A percentile compares a stretch with the other conserved stretches of the same genome.
Evolutionary conservation across 2,797 vertebrate genomes (phyloP).

Genomic region (Dendrocincla fuliginosa): DNA sequence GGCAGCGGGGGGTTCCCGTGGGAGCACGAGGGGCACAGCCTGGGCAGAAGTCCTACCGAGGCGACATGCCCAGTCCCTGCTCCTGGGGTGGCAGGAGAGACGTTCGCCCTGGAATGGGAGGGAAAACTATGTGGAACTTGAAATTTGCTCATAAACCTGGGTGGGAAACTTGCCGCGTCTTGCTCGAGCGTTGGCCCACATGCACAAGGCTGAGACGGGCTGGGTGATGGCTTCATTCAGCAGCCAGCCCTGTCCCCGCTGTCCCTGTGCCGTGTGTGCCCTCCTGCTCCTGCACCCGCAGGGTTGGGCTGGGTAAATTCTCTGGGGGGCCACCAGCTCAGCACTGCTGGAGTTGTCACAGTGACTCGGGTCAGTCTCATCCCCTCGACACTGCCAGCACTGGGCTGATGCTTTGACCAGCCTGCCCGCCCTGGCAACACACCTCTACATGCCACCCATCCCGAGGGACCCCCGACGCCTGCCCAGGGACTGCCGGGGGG

Average conservation of each 20-base stretch:
- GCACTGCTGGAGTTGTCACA: rapidly evolving
- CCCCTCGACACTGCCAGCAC: rapidly evolving
- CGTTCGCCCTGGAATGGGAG: not conserved
- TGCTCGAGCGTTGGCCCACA: not conserved
- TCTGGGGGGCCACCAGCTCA: rapidly evolving
- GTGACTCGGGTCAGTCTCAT: not conserved
- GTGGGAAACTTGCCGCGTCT: conserved; percentile 8
- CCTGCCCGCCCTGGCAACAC: not conserved
- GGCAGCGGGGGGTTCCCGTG: not conserved
- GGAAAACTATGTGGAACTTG: conserved; percentile 1
- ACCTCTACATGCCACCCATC: not conserved
- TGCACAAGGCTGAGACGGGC: rapidly evolving
- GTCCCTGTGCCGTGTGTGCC: rapidly evolving
- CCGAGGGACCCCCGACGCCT: not conserved
- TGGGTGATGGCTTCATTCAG: not conserved
- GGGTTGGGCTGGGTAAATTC: not conserved
- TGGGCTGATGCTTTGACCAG: rapidly evolving
- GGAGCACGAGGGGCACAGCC: not conserved
- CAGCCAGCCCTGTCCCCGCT: rapidly evolving
- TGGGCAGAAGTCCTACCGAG: not conserved
- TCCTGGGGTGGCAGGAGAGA: not conserved
- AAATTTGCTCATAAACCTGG: conserved; percentile 23
- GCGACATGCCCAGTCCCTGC: rapidly evolving
- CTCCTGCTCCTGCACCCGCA: rapidly evolving
- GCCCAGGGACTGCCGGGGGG: rapidly evolving